Evolutionary conservation across 2,888 invertebrate genomes (phyloP).

Genomic region (Toxonevra muliebris): DNA sequence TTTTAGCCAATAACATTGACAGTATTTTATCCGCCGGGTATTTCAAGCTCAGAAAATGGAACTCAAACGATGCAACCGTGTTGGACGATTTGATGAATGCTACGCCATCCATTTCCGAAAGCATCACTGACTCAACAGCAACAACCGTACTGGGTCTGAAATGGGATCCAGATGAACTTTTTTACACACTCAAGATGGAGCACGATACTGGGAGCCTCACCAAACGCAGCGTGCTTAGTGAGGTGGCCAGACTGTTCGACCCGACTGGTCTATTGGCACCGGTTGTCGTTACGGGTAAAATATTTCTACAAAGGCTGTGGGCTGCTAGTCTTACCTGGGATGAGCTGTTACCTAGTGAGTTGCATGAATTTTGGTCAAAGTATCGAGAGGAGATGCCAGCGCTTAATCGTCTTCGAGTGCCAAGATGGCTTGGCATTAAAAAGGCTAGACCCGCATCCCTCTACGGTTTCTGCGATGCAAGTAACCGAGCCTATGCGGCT

Average conservation of each 20-base stretch:
- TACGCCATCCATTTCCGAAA: too few species aligned
- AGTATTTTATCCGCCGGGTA: neutral
- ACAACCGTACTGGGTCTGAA: too few species aligned
- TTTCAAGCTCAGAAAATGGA: neutral
- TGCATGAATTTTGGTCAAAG: too few species aligned
- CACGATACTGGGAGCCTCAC: too few species aligned
- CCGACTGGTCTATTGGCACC: slow-evolving; percentile 10
- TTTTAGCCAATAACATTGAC: neutral
- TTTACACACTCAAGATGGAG: too few species aligned
- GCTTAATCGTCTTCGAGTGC: too few species aligned
- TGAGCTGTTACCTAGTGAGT: too few species aligned
- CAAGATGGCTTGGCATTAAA: too few species aligned
- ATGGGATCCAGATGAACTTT: too few species aligned
- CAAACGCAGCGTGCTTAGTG: neutral
- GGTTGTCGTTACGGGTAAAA: slow-evolving; percentile 1
- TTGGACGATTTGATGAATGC: neutral
- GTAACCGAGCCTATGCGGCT: slow-evolving; percentile 12
- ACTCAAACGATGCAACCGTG: neutral
- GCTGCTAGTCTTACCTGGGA: slow-evolving; percentile 6
- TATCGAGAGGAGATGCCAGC: too few species aligned
- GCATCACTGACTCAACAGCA: too few species aligned
- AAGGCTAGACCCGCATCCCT: too few species aligned
- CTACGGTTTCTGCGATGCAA: slow-evolving; percentile 17
- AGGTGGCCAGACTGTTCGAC: slow-evolving; percentile 1
- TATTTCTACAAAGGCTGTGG: slow-evolving; percentile 14